A percentile compares a stretch with the other conserved stretches of the same genome.
These are phyloP conservation scores for Pygocentrus nattereri DNA, from an alignment of 2,797 vertebrate genomes.

Conservation along the genomic window DNA sequence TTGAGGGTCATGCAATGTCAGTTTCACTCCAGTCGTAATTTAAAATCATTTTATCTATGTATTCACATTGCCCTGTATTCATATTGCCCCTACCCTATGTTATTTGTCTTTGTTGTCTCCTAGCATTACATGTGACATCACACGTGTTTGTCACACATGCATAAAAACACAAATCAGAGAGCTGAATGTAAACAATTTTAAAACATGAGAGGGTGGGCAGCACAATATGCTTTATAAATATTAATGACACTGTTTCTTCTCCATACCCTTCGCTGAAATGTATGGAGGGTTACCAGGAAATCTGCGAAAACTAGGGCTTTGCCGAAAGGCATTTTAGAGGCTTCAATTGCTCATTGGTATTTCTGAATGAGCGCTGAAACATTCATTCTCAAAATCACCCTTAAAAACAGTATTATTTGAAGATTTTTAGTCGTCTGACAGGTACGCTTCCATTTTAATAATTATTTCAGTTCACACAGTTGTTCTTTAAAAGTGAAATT, in stretches of 20 bases:
- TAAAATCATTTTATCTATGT: background rate
- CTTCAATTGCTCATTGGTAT: too few relatives aligned
- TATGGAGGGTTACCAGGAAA: background rate
- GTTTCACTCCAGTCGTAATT: background rate
- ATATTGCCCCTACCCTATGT: background rate
- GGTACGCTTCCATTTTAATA: too few relatives aligned
- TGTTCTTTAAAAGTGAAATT: too few relatives aligned
- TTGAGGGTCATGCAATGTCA: too few relatives aligned
- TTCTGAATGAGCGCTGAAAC: too few relatives aligned
- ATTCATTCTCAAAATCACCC: too few relatives aligned
- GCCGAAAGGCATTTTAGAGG: too few relatives aligned
- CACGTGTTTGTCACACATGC: background rate
- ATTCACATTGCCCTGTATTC: background rate
- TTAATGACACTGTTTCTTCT: slow-evolving; percentile 13
- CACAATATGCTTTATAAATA: slow-evolving; percentile 28
- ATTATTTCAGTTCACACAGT: too few relatives aligned
- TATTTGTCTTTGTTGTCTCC: background rate
- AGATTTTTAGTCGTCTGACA: too few relatives aligned
- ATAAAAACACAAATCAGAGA: slow-evolving; percentile 13
- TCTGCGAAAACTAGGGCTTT: background rate
- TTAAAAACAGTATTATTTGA: too few relatives aligned
- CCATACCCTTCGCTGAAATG: slow-evolving; percentile 1
- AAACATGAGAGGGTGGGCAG: slow-evolving; percentile 7
- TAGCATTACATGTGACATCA: background rate
- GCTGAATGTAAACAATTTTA: slow-evolving; percentile 15